Evolutionary conservation across 2,113 vertebrate species (phyloP), one percentile per base, ranked within the genome.

Genomic region (Petroica traversi): DNA sequence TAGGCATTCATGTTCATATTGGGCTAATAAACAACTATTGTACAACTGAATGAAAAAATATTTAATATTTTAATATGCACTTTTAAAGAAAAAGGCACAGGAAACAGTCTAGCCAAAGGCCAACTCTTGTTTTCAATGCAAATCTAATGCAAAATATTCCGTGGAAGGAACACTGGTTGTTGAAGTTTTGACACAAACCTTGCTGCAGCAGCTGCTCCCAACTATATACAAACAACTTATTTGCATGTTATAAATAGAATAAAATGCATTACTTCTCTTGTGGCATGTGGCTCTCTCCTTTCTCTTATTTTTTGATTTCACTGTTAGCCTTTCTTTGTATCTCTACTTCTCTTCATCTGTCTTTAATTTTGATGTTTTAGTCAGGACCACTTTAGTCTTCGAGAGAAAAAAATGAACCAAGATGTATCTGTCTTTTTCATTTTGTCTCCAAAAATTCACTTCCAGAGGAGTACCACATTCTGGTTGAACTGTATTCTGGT

Each of bases 241-340:
- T 41, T 43, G 4, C 33, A 36, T 29, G 24, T 9, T 75, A 17
- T 11, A 79, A 76, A 43, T 22, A 24, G 10, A 72, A 26, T 20
- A 83, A 94, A 94, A 4, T 9, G 1, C 14, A 38, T 31, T 59
- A 18, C 14, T 31, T 92, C 40, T 24, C 6, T 6, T 84, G 14
- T 33, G 59, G 9, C 12, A 22, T 49, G 8, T 4, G 28, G 0
- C 4, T 71, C 55, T 94, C 23, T 5, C 6, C 7, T 23, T 5
- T 38, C 5, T 33, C 72, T 13, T 11, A 9, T 14, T 36, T 16
- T 68, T 36, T 8, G 1, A 29, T 76, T 45, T 84, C 33, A 33
- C 8, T 71, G 2, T 41, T 78, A 77, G 7, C 4, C 6, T 4
- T 49, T 91, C 36, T 76, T 77, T 52, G 6, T 61, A 48, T 8